Percentiles rank a stretch among this genome's conserved stretches.
Conservation (phyloP, 2,888 invertebrate genomes). For the Caenorhabditis drosophilae region DNA sequence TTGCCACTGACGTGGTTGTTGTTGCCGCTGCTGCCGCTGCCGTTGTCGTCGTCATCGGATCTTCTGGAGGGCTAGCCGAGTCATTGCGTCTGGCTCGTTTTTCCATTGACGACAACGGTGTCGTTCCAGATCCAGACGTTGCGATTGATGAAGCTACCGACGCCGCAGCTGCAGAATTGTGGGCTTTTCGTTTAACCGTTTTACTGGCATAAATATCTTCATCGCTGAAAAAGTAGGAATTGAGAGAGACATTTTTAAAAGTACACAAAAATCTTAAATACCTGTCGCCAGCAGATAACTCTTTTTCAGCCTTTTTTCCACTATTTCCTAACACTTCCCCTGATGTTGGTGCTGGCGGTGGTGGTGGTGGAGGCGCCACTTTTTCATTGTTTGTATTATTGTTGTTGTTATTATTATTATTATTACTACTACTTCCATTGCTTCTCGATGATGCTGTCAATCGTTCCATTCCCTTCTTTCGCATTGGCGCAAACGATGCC, state of each 20-base stretch:
- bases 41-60: constrained; percentile 28
- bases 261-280: constrained; percentile 2
- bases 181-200: constrained; percentile 40
- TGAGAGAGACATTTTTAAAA: background rate
- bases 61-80: constrained; percentile 49
- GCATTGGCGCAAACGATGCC: constrained; percentile 24
- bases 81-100: constrained; percentile 46
- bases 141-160: constrained; percentile 16
- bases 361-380: constrained; percentile 16
- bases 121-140: background rate
- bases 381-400: background rate
- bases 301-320: constrained; percentile 9
- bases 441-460: constrained; percentile 36
- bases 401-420: too few relatives aligned
- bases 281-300: constrained; percentile 7
- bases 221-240: constrained; percentile 10
- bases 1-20: too few relatives aligned
- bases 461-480: constrained; percentile 43
- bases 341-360: constrained; percentile 19
- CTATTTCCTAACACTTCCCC: constrained; percentile 6
- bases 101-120: background rate
- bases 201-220: constrained; percentile 10
- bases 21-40: too few relatives aligned
- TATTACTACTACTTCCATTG: constrained; percentile 5
- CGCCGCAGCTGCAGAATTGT: background rate